These are phyloP conservation scores for Crax fasciolata DNA, from an alignment of 2,797 vertebrate species.

Conservation along the genomic window DNA sequence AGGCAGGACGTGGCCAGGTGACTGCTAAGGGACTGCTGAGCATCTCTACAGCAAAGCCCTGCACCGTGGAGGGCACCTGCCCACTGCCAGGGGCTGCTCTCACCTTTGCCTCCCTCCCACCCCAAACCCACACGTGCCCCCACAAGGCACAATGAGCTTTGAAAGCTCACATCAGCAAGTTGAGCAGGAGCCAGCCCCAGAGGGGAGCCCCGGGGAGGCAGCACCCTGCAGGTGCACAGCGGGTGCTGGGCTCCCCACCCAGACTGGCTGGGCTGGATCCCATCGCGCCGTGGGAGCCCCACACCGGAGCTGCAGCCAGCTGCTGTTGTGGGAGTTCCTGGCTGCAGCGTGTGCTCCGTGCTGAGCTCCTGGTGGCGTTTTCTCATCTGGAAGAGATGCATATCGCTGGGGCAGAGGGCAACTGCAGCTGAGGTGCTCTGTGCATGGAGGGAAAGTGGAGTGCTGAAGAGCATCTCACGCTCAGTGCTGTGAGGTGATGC, in stretches of 20 bases:
- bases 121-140: rapidly evolving
- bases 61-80: neutral
- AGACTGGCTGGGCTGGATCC: conserved; percentile 36
- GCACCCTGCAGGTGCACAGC: neutral
- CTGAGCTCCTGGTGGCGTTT: neutral
- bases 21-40: neutral
- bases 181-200: rapidly evolving
- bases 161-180: rapidly evolving
- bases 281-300: neutral
- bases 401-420: neutral
- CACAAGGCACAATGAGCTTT: neutral
- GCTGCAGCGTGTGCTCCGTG: neutral
- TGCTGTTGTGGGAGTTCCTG: conserved; percentile 53
- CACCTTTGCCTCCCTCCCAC: neutral
- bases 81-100: neutral
- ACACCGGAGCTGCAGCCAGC: neutral
- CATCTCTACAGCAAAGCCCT: rapidly evolving
- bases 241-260: conserved; percentile 40
- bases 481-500: neutral
- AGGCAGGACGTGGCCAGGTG: neutral
- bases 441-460: neutral
- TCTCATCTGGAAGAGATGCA: conserved; percentile 45
- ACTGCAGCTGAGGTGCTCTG: neutral
- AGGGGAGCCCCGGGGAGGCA: neutral
- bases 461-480: neutral